Percentiles rank a stretch among this genome's conserved stretches.
These are phyloP conservation scores for Orestias chungarensis DNA, from an alignment of 2,797 vertebrate species.

Conservation along the genomic window DNA sequence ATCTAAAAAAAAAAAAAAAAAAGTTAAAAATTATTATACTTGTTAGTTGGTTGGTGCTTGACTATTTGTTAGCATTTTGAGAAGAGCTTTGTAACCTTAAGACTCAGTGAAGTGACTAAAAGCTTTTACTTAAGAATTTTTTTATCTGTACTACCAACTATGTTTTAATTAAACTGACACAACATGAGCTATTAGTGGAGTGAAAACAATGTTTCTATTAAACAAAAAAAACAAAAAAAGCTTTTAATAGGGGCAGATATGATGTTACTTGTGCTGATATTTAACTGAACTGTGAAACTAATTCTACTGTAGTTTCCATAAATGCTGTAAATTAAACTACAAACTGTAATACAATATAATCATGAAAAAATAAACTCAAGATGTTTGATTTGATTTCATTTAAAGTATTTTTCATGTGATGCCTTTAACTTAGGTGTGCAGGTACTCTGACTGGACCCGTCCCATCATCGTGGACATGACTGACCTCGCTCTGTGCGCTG, in stretches of 20 bases:
- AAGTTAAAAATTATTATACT: too few relatives aligned
- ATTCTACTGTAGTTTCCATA: background rate
- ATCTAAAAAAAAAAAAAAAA: background rate
- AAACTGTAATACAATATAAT: background rate
- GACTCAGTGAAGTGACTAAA: background rate
- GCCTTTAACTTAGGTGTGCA: slow-evolving; percentile 64
- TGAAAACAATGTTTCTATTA: background rate
- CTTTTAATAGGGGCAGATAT: background rate
- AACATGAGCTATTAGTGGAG: background rate
- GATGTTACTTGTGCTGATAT: background rate
- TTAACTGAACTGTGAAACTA: background rate
- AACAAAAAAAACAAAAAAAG: too few relatives aligned
- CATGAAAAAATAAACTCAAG: background rate
- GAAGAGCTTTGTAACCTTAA: background rate
- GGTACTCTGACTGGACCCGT: slow-evolving; percentile 76
- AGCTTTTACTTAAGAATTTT: too few relatives aligned
- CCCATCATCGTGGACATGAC: slow-evolving; percentile 82
- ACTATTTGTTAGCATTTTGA: background rate
- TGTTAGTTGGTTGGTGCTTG: background rate
- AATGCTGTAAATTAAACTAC: background rate
- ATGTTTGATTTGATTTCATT: background rate
- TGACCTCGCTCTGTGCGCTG: slow-evolving; percentile 79
- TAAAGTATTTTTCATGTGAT: background rate
- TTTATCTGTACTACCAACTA: background rate
- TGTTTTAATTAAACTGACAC: background rate